phyloP scores from a whole-genome alignment of 2,888 invertebrate genomes.

The Bombylius discolor region DNA sequence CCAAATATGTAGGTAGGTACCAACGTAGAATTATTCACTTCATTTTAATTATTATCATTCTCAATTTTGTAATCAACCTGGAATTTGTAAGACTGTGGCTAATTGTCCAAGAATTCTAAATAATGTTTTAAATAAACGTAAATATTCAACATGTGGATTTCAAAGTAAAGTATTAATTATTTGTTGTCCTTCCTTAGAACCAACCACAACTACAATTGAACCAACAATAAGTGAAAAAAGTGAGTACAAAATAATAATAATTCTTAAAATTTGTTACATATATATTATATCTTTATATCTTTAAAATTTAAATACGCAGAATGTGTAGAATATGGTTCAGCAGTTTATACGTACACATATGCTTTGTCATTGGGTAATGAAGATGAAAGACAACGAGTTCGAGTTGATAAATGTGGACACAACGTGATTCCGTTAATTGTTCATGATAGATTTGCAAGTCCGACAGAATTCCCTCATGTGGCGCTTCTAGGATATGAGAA shows the following conservation, averaged over 20 bases:
- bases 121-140: neutral
- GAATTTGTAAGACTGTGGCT: neutral
- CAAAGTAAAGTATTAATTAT: constrained; percentile 16
- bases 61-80: neutral
- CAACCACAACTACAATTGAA: neutral
- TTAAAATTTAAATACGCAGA: constrained; percentile 2
- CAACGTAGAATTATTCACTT: too few species aligned
- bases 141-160: constrained; percentile 17
- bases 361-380: neutral
- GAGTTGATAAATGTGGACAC: constrained; percentile 17
- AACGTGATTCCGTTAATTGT: constrained; percentile 34
- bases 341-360: constrained; percentile 5
- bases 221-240: neutral
- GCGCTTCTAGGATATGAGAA: constrained; percentile 21
- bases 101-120: constrained; percentile 2
- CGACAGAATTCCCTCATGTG: constrained; percentile 29
- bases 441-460: constrained; percentile 22
- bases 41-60: too few species aligned
- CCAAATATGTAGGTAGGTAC: too few species aligned
- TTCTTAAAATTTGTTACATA: too few species aligned
- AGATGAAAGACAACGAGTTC: neutral
- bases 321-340: constrained; percentile 10
- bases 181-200: constrained; percentile 16
- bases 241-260: neutral
- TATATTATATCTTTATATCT: too few species aligned